phyloP scores from a whole-genome alignment of 2,113 vertebrate genomes.

The Dipodomys merriami region DNA sequence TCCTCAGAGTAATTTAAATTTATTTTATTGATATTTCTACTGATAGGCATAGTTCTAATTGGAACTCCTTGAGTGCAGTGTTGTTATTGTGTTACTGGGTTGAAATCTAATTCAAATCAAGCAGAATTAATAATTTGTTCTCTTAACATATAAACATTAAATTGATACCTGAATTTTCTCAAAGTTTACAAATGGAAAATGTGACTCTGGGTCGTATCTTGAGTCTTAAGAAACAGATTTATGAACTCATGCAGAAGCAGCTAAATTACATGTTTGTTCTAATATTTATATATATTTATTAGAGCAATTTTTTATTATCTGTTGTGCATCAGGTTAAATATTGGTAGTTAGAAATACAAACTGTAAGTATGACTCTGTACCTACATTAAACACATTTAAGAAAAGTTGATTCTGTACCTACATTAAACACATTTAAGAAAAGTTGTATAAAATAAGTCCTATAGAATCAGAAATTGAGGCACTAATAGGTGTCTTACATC shows the following conservation, averaged over 20 bases:
- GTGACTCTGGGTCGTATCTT: neutral
- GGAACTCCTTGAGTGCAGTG: neutral
- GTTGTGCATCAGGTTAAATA: too few species aligned
- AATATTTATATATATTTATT: neutral
- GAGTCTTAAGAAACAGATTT: neutral
- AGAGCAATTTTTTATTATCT: too few species aligned
- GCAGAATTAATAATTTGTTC: neutral
- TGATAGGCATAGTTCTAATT: neutral
- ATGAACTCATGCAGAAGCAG: neutral
- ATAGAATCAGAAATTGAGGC: neutral
- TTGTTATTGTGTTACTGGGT: neutral
- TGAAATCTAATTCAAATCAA: slow-evolving; percentile 38
- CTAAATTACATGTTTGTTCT: neutral
- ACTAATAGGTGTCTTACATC: too few species aligned
- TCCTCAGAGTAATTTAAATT: slow-evolving; percentile 16
- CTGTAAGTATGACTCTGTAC: neutral
- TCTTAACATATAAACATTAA: neutral
- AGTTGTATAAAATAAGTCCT: neutral
- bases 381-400: slow-evolving; percentile 4
- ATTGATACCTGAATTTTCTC: neutral
- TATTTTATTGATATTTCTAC: slow-evolving; percentile 35
- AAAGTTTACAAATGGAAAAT: neutral
- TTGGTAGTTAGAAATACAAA: neutral
- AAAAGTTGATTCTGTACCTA: neutral
- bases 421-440: slow-evolving; percentile 16